Evolutionary conservation across 2,888 invertebrate genomes (phyloP).

Genomic region (Idaea biselata): DNA sequence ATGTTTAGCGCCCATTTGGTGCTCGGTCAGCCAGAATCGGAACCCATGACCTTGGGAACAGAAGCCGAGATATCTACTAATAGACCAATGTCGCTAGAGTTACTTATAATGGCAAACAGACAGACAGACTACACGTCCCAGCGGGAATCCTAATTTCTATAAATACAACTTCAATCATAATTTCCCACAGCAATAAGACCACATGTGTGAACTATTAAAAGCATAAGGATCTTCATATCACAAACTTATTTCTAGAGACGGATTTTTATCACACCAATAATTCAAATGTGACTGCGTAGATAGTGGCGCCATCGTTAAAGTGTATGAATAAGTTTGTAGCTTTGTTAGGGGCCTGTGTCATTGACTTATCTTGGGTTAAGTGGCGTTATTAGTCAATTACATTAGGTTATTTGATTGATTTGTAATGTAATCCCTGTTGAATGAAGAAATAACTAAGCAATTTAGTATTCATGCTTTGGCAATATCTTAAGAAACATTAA

Average conservation of each 20-base stretch:
- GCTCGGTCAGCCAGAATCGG: too few relatives aligned
- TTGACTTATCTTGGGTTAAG: background rate
- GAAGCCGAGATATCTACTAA: background rate
- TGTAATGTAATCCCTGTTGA: background rate
- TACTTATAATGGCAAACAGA: too few relatives aligned
- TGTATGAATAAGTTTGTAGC: background rate
- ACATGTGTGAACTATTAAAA: background rate
- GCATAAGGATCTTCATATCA: background rate
- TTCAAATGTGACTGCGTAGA: conserved; percentile 2
- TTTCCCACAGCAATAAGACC: conserved; percentile 32
- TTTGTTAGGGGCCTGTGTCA: background rate
- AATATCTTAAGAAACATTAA: background rate
- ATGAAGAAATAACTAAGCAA: background rate
- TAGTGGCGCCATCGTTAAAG: background rate
- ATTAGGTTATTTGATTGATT: background rate
- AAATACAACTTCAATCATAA: conserved; percentile 49
- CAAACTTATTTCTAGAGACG: background rate
- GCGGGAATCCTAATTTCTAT: conserved; percentile 25
- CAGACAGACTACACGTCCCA: conserved; percentile 7
- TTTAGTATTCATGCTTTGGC: background rate
- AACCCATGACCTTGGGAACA: too few relatives aligned
- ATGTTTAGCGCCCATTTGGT: too few relatives aligned
- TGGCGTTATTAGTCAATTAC: background rate
- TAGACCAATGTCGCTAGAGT: too few relatives aligned
- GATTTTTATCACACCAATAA: conserved; percentile 13